Base-by-base conservation (phyloP, 2,797 vertebrate species). In the Hemibagrus guttatus region DNA sequence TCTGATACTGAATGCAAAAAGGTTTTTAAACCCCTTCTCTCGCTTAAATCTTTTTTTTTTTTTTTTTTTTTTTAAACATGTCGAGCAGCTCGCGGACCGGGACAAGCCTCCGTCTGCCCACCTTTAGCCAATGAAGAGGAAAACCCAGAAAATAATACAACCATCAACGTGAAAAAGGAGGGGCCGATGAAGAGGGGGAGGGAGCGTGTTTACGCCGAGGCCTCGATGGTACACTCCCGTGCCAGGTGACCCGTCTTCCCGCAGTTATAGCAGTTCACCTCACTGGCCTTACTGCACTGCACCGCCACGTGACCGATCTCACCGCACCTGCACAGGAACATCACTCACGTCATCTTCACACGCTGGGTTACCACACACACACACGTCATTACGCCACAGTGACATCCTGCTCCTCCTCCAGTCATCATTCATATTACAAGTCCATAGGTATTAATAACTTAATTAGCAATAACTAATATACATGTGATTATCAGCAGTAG, bases 81-180 rank as follows among this genome's bases (percentile, higher is more conserved):
- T 97, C 96, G 96, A 97, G 97, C 94, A 97, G 97, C 98, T 97
- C 97, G 97, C 97, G 97, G 98, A 98, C 97, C 96, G 97, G 97
- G 97, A 98, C 95, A 97, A 97, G 97, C 97, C 97, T 99, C 97
- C 97, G 97, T 97, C 96, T 97, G 98, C 98, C 97, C 97, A 98
- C 96, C 95, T 96, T 96, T 97, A 98, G 97, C 98, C 97, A 99
- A 98, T 98, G 97, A 99, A 99, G 98, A 98, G 97, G 98, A 97
- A 98, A 99, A 63, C 97, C 98, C 98, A 98, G 97, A 99, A 99
- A 99, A 99, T 97, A 98, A 98, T 98, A 98, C 97, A 99, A 99
- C 97, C 97, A 99, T 99, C 98, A 98, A 98, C 97, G 97, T 97
- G 97, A 97, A 98, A 98, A 98, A 98, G 97, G 98, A 98, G 97